Conservation (phyloP, 2,888 invertebrate genomes). For the Kuschelorhynchus macadamiae region DNA sequence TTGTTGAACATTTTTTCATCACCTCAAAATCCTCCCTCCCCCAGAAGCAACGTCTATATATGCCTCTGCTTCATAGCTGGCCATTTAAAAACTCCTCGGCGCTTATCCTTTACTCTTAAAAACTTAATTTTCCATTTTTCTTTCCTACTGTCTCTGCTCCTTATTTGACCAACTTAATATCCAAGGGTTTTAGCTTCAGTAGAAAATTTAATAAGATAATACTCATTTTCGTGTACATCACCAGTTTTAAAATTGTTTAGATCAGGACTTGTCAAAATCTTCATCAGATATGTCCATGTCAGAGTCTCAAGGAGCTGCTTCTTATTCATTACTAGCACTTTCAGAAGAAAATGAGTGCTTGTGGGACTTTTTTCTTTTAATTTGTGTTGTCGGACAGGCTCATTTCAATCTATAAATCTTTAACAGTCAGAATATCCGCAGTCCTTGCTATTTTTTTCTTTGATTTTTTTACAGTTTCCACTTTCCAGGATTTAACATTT, state of each 20-base stretch:
- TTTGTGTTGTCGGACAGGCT: background rate
- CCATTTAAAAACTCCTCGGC: constrained; percentile 2
- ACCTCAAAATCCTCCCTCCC: too few species aligned
- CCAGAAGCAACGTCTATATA: too few species aligned
- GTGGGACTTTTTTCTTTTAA: background rate
- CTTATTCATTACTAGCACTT: constrained; percentile 1
- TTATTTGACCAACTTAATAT: constrained; percentile 11
- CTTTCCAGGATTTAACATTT: background rate
- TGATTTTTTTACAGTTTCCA: background rate
- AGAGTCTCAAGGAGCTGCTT: background rate
- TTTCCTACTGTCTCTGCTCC: background rate
- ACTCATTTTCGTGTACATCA: background rate
- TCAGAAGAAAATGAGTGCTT: background rate
- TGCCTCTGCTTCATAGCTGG: too few species aligned
- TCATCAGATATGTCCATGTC: constrained; percentile 8
- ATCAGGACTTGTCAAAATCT: constrained; percentile 4
- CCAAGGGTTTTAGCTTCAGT: constrained; percentile 5
- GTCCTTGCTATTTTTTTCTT: constrained; percentile 17
- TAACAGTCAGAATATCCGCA: constrained; percentile 5
- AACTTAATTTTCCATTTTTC: constrained; percentile 11
- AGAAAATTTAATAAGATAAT: constrained; percentile 4
- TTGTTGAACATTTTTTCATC: too few species aligned
- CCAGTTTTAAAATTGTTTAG: background rate
- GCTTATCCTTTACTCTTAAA: constrained; percentile 8
- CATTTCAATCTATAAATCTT: background rate